Conservation (phyloP, 2,113 vertebrate genomes). For the Castor canadensis region DNA sequence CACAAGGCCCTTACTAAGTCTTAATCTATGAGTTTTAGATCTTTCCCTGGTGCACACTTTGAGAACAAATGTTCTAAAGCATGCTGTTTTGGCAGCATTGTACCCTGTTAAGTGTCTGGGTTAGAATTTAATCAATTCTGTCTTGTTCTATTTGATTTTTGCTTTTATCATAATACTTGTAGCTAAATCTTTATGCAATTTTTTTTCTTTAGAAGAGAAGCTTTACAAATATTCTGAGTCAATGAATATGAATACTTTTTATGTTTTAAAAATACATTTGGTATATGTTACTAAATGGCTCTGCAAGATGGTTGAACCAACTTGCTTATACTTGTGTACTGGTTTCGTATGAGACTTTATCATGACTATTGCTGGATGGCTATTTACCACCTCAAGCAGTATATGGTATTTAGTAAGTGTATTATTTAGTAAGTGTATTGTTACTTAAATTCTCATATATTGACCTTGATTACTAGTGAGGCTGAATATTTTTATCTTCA, state of each 20-base stretch:
- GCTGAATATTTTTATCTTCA: background rate
- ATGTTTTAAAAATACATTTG: background rate
- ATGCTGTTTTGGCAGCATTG: background rate
- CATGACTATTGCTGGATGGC: background rate
- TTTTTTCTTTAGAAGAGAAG: background rate
- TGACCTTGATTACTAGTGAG: conserved; percentile 12
- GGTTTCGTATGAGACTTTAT: background rate
- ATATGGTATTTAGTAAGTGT: background rate
- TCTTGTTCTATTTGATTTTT: conserved; percentile 2
- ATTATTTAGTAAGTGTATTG: background rate
- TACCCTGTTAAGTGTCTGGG: background rate
- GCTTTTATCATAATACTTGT: background rate
- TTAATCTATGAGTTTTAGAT: too few species aligned
- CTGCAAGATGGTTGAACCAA: background rate
- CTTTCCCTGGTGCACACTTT: too few species aligned
- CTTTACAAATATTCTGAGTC: conserved; percentile 33
- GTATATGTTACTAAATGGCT: background rate
- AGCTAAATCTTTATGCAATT: background rate
- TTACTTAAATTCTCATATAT: background rate
- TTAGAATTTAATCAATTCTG: background rate
- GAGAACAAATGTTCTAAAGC: background rate
- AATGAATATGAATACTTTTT: background rate
- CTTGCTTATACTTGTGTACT: background rate
- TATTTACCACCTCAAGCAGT: background rate
- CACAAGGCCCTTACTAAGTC: too few species aligned